Percentiles rank a stretch among this genome's conserved stretches.
These are phyloP conservation scores for Vulpes vulpes DNA, from an alignment of 2,113 vertebrate species.

Conservation along the genomic window DNA sequence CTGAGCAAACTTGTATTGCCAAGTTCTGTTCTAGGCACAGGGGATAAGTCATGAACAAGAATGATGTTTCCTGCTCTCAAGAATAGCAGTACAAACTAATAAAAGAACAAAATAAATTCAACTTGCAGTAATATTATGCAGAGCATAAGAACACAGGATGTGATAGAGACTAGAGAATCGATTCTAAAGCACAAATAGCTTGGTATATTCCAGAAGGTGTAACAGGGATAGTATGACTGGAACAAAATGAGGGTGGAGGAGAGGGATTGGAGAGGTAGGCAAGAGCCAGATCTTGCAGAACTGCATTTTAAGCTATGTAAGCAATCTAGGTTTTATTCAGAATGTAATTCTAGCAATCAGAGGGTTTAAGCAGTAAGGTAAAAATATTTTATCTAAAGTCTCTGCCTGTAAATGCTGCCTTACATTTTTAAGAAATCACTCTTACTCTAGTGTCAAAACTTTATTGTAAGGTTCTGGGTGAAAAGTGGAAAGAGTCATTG, in stretches of 20 bases:
- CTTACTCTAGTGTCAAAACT: not conserved
- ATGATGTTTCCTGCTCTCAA: not conserved
- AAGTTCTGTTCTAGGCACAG: not conserved
- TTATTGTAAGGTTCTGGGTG: not conserved
- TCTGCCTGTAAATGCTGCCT: not conserved
- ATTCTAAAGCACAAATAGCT: not conserved
- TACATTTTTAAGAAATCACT: not conserved
- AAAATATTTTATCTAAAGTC: not conserved
- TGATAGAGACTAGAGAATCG: not conserved
- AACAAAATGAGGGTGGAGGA: not conserved
- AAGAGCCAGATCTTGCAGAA: not conserved
- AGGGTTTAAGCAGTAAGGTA: not conserved
- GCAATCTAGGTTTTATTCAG: not conserved
- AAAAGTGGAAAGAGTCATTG: not conserved
- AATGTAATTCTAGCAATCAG: not conserved
- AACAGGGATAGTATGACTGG: not conserved
- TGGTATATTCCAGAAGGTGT: not conserved
- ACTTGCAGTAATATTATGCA: not conserved
- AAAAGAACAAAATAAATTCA: not conserved
- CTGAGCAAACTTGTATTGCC: not conserved
- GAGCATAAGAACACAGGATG: not conserved
- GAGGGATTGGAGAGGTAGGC: not conserved
- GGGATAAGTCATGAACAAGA: not conserved
- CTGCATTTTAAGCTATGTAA: not conserved
- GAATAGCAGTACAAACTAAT: constrained; percentile 12